Conservation (phyloP, 2,113 vertebrate genomes). For the Sinocyclocheilus maitianheensis region DNA sequence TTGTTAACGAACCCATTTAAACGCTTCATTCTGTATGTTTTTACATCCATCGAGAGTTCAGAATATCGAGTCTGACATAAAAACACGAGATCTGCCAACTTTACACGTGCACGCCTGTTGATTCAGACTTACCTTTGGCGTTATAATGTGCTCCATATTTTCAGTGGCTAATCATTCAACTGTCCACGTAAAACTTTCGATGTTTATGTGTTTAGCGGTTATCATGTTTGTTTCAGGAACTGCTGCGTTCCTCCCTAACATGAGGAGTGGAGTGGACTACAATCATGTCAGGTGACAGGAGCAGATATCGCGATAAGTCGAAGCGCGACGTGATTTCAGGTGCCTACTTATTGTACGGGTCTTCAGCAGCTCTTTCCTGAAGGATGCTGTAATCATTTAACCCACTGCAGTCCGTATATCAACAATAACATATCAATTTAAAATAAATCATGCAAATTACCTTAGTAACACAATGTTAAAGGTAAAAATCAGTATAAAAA, state of each 20-base stretch:
- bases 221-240: conserved; percentile 34
- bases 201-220: not conserved
- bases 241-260: not conserved
- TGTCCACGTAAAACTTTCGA: not conserved
- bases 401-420: not conserved
- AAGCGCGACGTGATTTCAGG: not conserved
- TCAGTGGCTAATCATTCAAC: not conserved
- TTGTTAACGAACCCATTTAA: not conserved
- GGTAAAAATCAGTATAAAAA: not conserved
- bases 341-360: too few species aligned
- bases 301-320: conserved; percentile 30
- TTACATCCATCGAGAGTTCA: not conserved
- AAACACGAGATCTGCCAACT: not conserved
- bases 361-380: not conserved
- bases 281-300: conserved; percentile 23
- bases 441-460: not conserved
- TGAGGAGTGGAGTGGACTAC: not conserved
- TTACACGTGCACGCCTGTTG: not conserved
- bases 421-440: not conserved
- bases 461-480: not conserved
- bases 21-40: not conserved
- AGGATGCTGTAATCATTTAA: not conserved
- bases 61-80: not conserved
- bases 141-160: conserved; percentile 57
- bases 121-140: conserved; percentile 53